phyloP scores from a whole-genome alignment of 2,888 invertebrate genomes.

The Parnassius glacialis region DNA sequence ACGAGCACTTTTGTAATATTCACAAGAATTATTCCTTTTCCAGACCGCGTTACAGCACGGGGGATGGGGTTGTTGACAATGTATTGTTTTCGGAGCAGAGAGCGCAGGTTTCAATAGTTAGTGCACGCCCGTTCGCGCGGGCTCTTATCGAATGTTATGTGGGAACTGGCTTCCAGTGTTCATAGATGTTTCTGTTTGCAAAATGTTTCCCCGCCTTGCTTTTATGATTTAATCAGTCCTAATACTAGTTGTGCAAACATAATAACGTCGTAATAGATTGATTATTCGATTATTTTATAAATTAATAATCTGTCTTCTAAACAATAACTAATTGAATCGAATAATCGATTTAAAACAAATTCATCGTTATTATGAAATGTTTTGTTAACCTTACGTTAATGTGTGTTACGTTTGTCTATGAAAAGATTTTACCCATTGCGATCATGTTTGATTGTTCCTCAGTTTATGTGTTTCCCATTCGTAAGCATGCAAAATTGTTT shows the following conservation, averaged over 20 bases:
- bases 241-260: neutral
- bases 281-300: neutral
- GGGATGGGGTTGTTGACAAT: conserved; percentile 4
- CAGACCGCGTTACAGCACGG: conserved; percentile 9
- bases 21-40: conserved; percentile 10
- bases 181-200: neutral
- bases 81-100: conserved; percentile 12
- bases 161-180: neutral
- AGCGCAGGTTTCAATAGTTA: conserved; percentile 15
- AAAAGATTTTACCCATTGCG: neutral
- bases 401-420: neutral
- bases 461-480: neutral
- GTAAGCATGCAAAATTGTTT: conserved; percentile 13
- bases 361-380: too few species aligned
- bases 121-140: conserved; percentile 1
- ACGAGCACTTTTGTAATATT: neutral
- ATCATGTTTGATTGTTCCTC: conserved; percentile 9
- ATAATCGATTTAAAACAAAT: neutral
- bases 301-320: too few species aligned
- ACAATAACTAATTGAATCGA: neutral
- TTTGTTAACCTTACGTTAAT: too few species aligned
- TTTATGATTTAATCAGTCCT: neutral
- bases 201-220: neutral
- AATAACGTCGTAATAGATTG: neutral
- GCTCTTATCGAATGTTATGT: conserved; percentile 2